These are phyloP conservation scores for Clarias gariepinus DNA, from an alignment of 2,113 vertebrate species.

Conservation along the genomic window DNA sequence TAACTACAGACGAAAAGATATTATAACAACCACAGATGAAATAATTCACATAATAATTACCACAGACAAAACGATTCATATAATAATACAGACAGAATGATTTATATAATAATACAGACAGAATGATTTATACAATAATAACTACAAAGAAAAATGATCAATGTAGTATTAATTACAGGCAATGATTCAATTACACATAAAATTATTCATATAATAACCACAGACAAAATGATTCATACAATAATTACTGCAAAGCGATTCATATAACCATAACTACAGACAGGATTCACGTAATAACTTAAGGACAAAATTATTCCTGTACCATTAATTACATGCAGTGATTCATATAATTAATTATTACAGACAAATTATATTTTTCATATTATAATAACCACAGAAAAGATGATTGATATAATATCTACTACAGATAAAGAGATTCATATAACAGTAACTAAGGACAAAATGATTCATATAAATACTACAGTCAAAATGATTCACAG, in stretches of 20 bases:
- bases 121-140: not conserved
- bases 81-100: not conserved
- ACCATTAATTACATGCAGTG: not conserved
- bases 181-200: not conserved
- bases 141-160: not conserved
- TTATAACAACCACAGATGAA: too few species aligned
- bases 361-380: not conserved
- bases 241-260: not conserved
- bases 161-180: not conserved
- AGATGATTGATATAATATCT: not conserved
- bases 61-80: not conserved
- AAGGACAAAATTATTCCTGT: too few species aligned
- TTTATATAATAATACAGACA: not conserved
- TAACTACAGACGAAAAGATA: too few species aligned
- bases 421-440: not conserved
- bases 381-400: not conserved
- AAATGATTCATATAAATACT: not conserved
- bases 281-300: too few species aligned
- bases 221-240: not conserved
- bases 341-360: not conserved
- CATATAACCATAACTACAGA: not conserved
- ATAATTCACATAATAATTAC: not conserved
- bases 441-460: not conserved
- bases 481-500: not conserved
- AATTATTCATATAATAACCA: not conserved